A percentile compares a stretch with the other conserved stretches of the same genome.
These are phyloP conservation scores for Neotragus pygmaeus DNA, from an alignment of 2,113 vertebrate genomes.

Conservation along the genomic window DNA sequence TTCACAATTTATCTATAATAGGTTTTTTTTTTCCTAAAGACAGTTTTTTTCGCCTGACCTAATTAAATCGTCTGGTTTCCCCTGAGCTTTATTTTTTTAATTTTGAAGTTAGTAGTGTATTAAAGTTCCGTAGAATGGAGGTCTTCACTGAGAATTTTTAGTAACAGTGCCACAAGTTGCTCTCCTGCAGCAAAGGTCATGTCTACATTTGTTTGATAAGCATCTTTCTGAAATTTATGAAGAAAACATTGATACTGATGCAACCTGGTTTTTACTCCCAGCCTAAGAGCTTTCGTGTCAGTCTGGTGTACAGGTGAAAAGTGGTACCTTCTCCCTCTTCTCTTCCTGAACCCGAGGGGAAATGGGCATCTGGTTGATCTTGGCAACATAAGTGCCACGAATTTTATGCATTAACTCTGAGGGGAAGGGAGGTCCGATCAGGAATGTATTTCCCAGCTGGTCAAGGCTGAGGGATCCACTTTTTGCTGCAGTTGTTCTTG, in stretches of 20 bases:
- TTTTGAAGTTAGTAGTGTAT: slow-evolving; percentile 13
- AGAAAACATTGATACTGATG: not conserved
- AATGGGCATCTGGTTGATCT: not conserved
- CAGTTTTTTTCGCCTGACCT: slow-evolving; percentile 19
- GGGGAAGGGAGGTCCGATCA: not conserved
- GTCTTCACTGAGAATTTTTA: not conserved
- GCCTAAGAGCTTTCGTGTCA: not conserved
- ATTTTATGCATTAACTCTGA: not conserved
- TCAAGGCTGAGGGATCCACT: not conserved
- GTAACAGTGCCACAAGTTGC: not conserved
- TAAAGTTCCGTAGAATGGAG: not conserved
- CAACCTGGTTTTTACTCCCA: not conserved
- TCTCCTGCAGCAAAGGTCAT: not conserved
- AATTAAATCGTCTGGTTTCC: slow-evolving; percentile 41
- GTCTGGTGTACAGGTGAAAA: not conserved
- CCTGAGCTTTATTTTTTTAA: slow-evolving; percentile 42
- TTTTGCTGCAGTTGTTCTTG: not conserved
- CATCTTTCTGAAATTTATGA: not conserved
- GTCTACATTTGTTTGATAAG: not conserved
- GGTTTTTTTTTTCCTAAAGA: not conserved
- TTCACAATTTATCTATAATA: not conserved
- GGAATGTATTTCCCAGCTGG: not conserved
- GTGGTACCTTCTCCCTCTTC: not conserved
- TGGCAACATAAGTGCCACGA: rapidly evolving
- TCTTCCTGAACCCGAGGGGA: not conserved